These are phyloP conservation scores for Mya arenaria DNA, from an alignment of 1,140 invertebrate species.

Conservation along the genomic window DNA sequence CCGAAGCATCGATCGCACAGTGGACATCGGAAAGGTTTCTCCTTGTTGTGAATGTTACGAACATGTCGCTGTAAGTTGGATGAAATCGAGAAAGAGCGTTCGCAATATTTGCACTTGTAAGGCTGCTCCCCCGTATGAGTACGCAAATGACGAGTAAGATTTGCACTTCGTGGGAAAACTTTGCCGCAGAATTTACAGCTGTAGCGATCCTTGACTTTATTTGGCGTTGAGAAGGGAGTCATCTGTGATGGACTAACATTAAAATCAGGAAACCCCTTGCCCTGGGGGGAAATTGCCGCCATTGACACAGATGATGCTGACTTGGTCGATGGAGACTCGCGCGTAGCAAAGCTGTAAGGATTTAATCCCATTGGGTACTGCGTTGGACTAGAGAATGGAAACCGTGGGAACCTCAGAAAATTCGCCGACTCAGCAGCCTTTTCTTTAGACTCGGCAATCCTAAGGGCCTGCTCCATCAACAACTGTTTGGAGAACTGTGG, in stretches of 20 bases:
- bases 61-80: constrained; percentile 99
- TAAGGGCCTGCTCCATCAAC: constrained; percentile 67
- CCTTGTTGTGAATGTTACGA: constrained; percentile 97
- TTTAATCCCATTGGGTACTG: constrained; percentile 54
- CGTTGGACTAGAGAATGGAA: constrained; percentile 55
- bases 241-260: constrained; percentile 15
- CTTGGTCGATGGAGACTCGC: constrained; percentile 43
- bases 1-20: constrained; percentile 97
- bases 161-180: constrained; percentile 96
- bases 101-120: constrained; percentile 98
- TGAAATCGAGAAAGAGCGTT: constrained; percentile 98
- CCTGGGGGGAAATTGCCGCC: constrained; percentile 38
- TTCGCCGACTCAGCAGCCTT: constrained; percentile 55
- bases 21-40: constrained; percentile 88
- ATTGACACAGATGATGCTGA: constrained; percentile 35
- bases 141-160: constrained; percentile 96
- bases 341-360: constrained; percentile 63
- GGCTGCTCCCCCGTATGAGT: constrained; percentile 98
- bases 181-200: constrained; percentile 98
- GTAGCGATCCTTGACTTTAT: constrained; percentile 92
- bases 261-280: constrained; percentile 38
- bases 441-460: constrained; percentile 66
- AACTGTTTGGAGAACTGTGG: constrained; percentile 68
- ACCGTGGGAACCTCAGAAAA: constrained; percentile 63
- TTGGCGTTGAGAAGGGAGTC: constrained; percentile 68